Evolutionary conservation across 1,140 invertebrate species (phyloP).

Genomic region (Lerema accius): DNA sequence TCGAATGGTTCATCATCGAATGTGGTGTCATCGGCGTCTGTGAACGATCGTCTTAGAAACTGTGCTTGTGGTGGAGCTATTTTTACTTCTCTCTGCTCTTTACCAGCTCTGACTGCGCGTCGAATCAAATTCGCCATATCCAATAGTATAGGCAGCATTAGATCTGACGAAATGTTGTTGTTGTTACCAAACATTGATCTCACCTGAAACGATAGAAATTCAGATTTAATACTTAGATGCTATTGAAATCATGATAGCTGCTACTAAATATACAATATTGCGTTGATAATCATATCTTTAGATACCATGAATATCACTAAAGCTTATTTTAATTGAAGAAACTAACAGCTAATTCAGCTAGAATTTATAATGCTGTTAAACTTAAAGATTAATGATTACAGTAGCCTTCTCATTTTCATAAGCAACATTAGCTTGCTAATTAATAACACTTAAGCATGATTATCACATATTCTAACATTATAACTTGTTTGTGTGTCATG

Average conservation of each 20-base stretch:
- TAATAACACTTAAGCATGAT: neutral
- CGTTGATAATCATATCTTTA: too few species aligned
- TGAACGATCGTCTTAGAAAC: slow-evolving; percentile 70
- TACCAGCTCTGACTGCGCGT: slow-evolving; percentile 68
- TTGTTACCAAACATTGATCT: slow-evolving; percentile 84
- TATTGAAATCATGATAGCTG: too few species aligned
- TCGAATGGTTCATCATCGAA: slow-evolving; percentile 52
- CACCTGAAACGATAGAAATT: slow-evolving; percentile 73
- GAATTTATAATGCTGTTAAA: too few species aligned
- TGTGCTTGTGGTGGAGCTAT: slow-evolving; percentile 57
- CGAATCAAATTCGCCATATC: slow-evolving; percentile 86
- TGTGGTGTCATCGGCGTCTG: slow-evolving; percentile 42
- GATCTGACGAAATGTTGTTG: slow-evolving; percentile 80
- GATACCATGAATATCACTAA: too few species aligned
- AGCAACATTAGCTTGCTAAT: too few species aligned
- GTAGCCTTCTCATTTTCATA: too few species aligned
- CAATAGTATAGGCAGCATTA: slow-evolving; percentile 85
- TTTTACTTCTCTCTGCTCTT: slow-evolving; percentile 60
- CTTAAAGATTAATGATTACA: too few species aligned
- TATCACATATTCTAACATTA: neutral
- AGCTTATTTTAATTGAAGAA: too few species aligned
- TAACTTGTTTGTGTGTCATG: slow-evolving; percentile 13
- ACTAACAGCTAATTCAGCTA: too few species aligned
- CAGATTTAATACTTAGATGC: too few species aligned
- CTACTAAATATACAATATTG: too few species aligned